Base-by-base conservation (phyloP, 2,797 vertebrate genomes). In the Arrhamphus sclerolepis region DNA sequence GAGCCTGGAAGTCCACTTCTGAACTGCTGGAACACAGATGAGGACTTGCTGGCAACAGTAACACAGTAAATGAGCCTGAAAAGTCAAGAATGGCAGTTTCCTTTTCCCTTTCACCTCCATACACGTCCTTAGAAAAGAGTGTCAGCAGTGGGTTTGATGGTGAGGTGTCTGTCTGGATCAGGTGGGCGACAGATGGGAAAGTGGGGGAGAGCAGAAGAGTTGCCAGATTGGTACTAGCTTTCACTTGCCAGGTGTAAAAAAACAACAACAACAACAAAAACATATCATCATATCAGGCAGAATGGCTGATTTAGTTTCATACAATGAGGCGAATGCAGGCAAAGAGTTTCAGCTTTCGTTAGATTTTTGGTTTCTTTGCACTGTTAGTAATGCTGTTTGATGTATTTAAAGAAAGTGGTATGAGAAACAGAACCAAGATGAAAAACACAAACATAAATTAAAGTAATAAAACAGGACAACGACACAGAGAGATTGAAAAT, bases 101-200 rank as follows among this genome's bases (percentile, higher is more conserved):
- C 26, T 57, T 19, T 39, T 13, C n/a, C 47, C 56, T 29, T 49
- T 52, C 40, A 28, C 42, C 43, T 51, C 9, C 17, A 9, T 19
- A 18, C 16, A n/a, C 4, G 14, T 22, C 1, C 2, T 34, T 17
- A 11, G 16, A 67, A 31, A 3, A 34, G 18, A 26, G 3, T 1
- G 29, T 39, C 49, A 31, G 2, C 66, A 47, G 42, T 18, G 2
- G 62, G 52, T 26, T 13, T 11, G 55, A 13, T 22, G 49, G 44
- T 22, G 72, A 75, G 54, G 39, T 62, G 65, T 68, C 70, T 69
- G 44, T 66, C 72, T 70, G 72, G 84, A 74, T 84, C 74, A 81
- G 79, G 82, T 86, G 78, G 81, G 72, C 65, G 70, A 56, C 81
- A 87, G 82, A 86, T 84, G 85, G 85, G 47, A 42, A 66, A 78